phyloP scores from a whole-genome alignment of 2,888 invertebrate species.

The Limnephilus rhombicus region DNA sequence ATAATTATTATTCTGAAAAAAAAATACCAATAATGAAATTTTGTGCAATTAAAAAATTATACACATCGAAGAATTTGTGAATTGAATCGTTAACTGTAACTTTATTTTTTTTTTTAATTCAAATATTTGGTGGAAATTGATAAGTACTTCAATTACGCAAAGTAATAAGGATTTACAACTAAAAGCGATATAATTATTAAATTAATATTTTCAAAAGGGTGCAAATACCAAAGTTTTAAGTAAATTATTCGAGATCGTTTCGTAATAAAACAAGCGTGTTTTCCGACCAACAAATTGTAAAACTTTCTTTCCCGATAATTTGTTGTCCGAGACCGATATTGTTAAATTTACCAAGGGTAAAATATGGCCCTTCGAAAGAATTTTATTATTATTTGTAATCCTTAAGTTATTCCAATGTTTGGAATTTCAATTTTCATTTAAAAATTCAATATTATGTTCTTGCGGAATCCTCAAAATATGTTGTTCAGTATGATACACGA shows the following conservation, averaged over 20 bases:
- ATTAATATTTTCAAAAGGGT: background rate
- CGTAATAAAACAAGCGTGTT: background rate
- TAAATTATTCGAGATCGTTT: background rate
- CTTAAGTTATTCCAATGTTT: background rate
- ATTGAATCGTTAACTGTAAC: too few species aligned
- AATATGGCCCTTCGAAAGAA: background rate
- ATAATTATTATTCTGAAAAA: too few species aligned
- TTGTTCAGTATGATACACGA: background rate
- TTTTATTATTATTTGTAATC: background rate
- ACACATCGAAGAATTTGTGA: too few species aligned
- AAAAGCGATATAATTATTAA: background rate
- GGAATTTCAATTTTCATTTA: background rate
- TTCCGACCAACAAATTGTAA: background rate
- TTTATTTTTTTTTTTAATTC: too few species aligned
- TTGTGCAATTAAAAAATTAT: too few species aligned
- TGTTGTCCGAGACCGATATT: background rate
- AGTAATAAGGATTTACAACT: background rate
- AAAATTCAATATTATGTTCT: background rate
- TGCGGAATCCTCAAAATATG: background rate
- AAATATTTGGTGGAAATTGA: background rate
- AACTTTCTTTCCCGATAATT: conserved; percentile 5
- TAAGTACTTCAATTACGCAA: background rate
- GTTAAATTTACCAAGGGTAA: background rate
- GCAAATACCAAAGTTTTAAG: conserved; percentile 3
- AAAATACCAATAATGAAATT: too few species aligned